A percentile compares a stretch with the other conserved stretches of the same genome.
These are phyloP conservation scores for Onthophagus sagittarius DNA, from an alignment of 2,888 invertebrate species.

Conservation along the genomic window DNA sequence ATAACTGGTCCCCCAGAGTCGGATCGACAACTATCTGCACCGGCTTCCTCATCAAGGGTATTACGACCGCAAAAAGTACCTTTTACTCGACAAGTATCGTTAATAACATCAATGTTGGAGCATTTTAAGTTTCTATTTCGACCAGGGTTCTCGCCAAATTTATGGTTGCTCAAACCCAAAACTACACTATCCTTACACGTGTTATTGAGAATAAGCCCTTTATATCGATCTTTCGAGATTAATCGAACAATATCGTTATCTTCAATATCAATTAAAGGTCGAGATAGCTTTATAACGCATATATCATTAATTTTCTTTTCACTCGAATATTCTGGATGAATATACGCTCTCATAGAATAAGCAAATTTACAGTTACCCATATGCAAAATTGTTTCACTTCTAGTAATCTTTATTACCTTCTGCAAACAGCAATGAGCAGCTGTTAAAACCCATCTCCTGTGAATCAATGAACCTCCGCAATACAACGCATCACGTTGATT, in stretches of 20 bases:
- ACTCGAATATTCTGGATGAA: neutral
- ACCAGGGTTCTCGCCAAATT: neutral
- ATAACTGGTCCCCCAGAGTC: neutral
- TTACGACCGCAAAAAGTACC: neutral
- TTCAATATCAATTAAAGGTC: neutral
- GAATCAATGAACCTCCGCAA: neutral
- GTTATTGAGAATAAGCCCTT: neutral
- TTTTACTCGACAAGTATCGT: neutral
- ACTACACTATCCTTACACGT: neutral
- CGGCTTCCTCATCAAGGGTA: neutral
- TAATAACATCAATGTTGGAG: neutral
- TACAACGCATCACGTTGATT: neutral
- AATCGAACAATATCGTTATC: neutral
- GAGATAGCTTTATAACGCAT: neutral
- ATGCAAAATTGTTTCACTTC: neutral
- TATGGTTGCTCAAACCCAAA: neutral
- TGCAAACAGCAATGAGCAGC: neutral
- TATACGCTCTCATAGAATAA: neutral
- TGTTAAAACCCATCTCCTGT: neutral
- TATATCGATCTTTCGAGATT: neutral
- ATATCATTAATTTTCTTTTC: neutral
- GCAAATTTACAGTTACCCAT: neutral
- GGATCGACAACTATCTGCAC: neutral
- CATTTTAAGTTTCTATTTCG: neutral
- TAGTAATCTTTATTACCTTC: neutral